Evolutionary conservation across 2,888 invertebrate species (phyloP).

Genomic region (Eulithis testata): DNA sequence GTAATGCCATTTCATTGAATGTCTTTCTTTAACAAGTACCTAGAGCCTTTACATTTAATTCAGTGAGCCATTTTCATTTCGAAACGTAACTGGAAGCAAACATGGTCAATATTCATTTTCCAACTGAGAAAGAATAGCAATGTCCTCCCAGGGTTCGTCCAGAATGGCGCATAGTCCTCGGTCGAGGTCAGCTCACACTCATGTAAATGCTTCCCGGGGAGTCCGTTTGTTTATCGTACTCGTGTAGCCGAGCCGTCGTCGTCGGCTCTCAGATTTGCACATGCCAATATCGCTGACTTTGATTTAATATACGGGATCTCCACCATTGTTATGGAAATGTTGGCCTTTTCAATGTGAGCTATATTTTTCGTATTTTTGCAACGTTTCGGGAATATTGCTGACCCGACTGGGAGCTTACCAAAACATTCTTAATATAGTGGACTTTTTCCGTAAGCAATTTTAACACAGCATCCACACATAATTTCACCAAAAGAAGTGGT

Average conservation of each 20-base stretch:
- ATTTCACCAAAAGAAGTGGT: too few relatives aligned
- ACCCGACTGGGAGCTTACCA: background rate
- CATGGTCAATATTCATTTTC: too few relatives aligned
- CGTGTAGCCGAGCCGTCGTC: slow-evolving; percentile 9
- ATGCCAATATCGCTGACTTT: slow-evolving; percentile 43
- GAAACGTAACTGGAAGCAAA: too few relatives aligned
- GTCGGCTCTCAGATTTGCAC: slow-evolving; percentile 35
- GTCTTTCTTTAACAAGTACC: too few relatives aligned
- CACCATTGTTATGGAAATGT: slow-evolving; percentile 38
- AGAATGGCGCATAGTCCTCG: too few relatives aligned
- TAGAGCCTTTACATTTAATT: too few relatives aligned
- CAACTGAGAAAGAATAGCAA: too few relatives aligned
- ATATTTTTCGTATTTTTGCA: slow-evolving; percentile 22
- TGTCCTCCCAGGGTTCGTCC: too few relatives aligned
- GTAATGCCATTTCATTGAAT: too few relatives aligned
- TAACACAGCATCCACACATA: too few relatives aligned
- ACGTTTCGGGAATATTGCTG: slow-evolving; percentile 17
- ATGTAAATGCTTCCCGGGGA: slow-evolving; percentile 23
- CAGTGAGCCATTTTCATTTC: too few relatives aligned
- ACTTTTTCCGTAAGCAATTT: too few relatives aligned
- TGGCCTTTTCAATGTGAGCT: slow-evolving; percentile 19
- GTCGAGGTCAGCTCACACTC: background rate
- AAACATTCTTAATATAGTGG: background rate
- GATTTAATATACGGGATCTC: slow-evolving; percentile 43
- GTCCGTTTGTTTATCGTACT: slow-evolving; percentile 37